Base-by-base conservation (phyloP, 1,140 invertebrate species). In the Drosophila sp. region DNA sequence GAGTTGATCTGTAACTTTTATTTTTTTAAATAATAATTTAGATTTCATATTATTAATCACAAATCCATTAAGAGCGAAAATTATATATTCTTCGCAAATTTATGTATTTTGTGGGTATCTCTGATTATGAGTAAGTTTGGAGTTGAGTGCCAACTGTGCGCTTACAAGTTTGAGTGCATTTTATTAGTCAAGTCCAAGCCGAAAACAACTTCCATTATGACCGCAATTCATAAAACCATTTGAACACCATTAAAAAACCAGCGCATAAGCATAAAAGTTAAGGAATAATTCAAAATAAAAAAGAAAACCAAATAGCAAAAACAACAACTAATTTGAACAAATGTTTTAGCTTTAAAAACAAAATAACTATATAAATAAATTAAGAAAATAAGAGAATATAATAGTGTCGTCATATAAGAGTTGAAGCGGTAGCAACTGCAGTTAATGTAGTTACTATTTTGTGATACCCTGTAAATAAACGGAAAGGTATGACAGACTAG, bases 241-340 rank as follows among this genome's bases (percentile, higher is more conserved):
- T 62, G 40, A 8, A 25, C 21, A 8, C 50, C 29, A 56, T 32
- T 32, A 63, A 70, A 54, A 48, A 29, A 34, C 32, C 32, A 64
- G 38, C 13, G 46, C 48, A 54, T 43, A 25, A 36, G 18, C 65
- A 45, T 64, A 64, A 71, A 56, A 27, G 38, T 13, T 2, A 36
- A 50, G 9, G 8, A 43, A 25, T 16, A 61, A 67, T 56, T 18
- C 11, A 48, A 63, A 53, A 16, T 11, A 4, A 7, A 57, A 25
- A 11, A 46, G 8, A 32, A 65, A 54, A 48, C 4, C 2, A 38
- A 40, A 63, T 54, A 40, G 14, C 21, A 57, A 8, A 16, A 16
- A 16, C 25, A 61, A 5, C 57, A 61, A 18, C 65, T 53, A 62
- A 62, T 53, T 53, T 54, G 61, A 54, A 50, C 50, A 64, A 71